phyloP scores from a whole-genome alignment of 2,113 vertebrate species.

The Coregonus clupeaformis region DNA sequence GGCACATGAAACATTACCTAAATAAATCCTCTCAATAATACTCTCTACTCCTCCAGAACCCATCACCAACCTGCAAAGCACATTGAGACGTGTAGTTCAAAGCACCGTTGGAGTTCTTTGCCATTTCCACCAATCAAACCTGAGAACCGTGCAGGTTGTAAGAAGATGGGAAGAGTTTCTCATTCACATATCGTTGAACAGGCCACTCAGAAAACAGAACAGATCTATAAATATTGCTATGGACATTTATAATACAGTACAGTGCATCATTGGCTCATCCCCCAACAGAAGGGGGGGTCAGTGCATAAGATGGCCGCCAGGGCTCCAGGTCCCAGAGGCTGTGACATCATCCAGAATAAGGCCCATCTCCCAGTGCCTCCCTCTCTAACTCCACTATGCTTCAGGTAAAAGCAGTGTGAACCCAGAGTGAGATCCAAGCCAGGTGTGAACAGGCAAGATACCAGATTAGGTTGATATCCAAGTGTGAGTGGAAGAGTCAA shows the following conservation, averaged over 20 bases:
- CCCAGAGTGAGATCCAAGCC: conserved; percentile 43
- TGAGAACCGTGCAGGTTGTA: conserved; percentile 65
- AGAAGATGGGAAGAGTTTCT: conserved; percentile 50
- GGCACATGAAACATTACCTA: conserved; percentile 13
- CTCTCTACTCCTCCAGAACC: conserved; percentile 40
- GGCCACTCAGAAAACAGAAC: conserved; percentile 65
- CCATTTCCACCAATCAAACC: conserved; percentile 56
- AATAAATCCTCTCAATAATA: conserved; percentile 24
- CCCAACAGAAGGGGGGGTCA: conserved; percentile 66
- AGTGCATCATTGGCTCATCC: conserved; percentile 79
- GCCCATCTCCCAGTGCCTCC: conserved; percentile 31
- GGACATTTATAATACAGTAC: conserved; percentile 78
- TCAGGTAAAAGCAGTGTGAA: conserved; percentile 30
- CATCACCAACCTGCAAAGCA: conserved; percentile 60
- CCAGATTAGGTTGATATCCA: not conserved
- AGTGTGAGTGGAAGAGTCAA: not conserved
- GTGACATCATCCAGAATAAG: conserved; percentile 56
- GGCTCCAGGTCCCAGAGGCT: conserved; percentile 63
- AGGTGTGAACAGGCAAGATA: conserved; percentile 41
- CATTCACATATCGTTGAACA: conserved; percentile 52
- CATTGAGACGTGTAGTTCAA: conserved; percentile 51
- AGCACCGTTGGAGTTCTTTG: conserved; percentile 45
- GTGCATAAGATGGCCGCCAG: conserved; percentile 71
- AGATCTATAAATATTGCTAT: conserved; percentile 83
- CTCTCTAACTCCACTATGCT: conserved; percentile 27